A percentile compares a stretch with the other conserved stretches of the same genome.
These are phyloP conservation scores for Deroplatys truncata DNA, from an alignment of 2,888 invertebrate species.

Conservation along the genomic window DNA sequence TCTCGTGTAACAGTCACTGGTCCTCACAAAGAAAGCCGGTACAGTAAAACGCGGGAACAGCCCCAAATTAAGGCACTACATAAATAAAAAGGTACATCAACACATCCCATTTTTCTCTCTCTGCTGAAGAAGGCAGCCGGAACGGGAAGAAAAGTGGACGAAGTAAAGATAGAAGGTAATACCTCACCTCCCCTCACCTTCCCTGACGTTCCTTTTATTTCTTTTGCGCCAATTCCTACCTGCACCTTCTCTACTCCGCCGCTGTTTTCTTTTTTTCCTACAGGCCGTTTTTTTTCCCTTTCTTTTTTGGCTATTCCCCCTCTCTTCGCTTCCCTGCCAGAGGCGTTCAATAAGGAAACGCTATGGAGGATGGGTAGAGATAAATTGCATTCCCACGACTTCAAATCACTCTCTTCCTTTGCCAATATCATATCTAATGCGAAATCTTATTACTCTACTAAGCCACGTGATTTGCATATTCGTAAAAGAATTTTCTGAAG, in stretches of 20 bases:
- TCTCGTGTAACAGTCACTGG: neutral
- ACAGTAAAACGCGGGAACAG: neutral
- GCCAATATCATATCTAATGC: neutral
- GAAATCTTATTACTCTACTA: neutral
- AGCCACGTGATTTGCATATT: neutral
- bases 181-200: too few species aligned
- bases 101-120: too few species aligned
- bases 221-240: neutral
- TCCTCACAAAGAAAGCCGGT: neutral
- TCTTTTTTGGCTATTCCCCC: neutral
- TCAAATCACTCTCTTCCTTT: neutral
- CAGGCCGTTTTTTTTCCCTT: neutral
- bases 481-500: neutral
- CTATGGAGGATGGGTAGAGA: neutral
- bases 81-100: neutral
- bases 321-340: neutral
- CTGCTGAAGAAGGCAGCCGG: neutral
- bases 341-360: neutral
- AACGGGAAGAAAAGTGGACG: neutral
- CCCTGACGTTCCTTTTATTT: neutral
- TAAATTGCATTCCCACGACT: neutral
- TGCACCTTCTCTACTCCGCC: neutral
- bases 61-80: neutral
- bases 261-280: neutral
- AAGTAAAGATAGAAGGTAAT: neutral